Evolutionary conservation across 2,888 invertebrate species (phyloP).

Genomic region (Matsumyia berberina): DNA sequence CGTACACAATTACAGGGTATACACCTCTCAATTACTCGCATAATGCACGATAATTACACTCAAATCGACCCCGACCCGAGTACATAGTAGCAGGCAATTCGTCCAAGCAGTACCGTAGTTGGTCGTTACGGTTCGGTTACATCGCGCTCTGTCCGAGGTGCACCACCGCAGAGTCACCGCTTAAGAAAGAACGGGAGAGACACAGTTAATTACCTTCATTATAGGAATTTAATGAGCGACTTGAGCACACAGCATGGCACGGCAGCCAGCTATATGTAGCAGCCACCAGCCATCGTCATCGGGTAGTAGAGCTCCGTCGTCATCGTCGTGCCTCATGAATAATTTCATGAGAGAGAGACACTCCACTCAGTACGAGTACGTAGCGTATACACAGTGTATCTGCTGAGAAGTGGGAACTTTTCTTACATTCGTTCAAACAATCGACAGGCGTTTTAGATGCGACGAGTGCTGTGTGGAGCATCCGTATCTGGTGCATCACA

Average conservation of each 20-base stretch:
- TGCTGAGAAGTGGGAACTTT: constrained; percentile 67
- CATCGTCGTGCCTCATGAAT: constrained; percentile 73
- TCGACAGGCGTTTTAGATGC: constrained; percentile 66
- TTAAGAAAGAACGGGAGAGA: constrained; percentile 69
- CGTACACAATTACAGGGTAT: constrained; percentile 75
- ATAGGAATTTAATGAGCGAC: constrained; percentile 75
- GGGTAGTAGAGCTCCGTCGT: constrained; percentile 33
- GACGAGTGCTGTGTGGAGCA: constrained; percentile 12
- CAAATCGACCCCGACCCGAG: constrained; percentile 69
- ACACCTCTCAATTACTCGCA: constrained; percentile 76
- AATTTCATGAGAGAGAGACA: constrained; percentile 72
- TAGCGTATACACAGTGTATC: constrained; percentile 43
- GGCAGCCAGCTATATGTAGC: constrained; percentile 32
- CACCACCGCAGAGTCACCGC: constrained; percentile 24
- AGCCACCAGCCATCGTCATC: constrained; percentile 14
- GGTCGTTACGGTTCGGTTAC: constrained; percentile 71
- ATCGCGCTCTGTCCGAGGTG: constrained; percentile 44
- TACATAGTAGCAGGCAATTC: constrained; percentile 55
- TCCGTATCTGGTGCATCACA: constrained; percentile 48
- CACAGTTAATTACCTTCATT: constrained; percentile 76
- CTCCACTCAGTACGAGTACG: constrained; percentile 54
- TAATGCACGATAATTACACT: constrained; percentile 76
- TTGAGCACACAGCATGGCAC: constrained; percentile 66
- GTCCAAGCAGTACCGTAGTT: constrained; percentile 59
- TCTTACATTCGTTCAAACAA: constrained; percentile 69